Base-by-base conservation (phyloP, 2,888 invertebrate species). In the Thymelicus lineola region DNA sequence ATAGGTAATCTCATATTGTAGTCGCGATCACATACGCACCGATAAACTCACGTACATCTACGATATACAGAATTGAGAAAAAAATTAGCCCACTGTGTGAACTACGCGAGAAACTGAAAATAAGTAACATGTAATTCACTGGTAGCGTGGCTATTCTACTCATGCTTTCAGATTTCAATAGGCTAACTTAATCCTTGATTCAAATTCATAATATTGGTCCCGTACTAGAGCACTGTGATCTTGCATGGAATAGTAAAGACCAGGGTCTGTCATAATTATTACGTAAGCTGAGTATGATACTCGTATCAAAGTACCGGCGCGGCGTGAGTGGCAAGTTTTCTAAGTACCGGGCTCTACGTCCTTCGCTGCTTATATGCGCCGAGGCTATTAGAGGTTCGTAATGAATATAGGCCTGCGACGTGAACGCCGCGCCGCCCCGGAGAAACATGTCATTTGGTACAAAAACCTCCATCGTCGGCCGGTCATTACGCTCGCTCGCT, bases 391-490 rank as follows among this genome's bases (percentile, higher is more conserved):
- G 50, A 67, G 67, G 69, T 73, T 78, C 71, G 67, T 75, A 79
- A 77, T 75, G 78, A 74, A 75, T 72, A 70, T 59, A 63, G 66
- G 73, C 66, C 70, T 68, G 71, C 72, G 74, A 72, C 64, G 72
- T 69, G 74, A 76, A 65, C 66, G 66, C 46, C 20, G 72, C 65
- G 75, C 63, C 66, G 66, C 46, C 17, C 65, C 58, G 61, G 73
- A 71, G 77, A 77, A 83, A 84, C 85, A 78, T 87, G 84, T 87
- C 85, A 85, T 85, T 86, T 80, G 81, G 76, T 77, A 81, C 78
- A 81, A 81, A 84, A 85, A 82, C 80, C 78, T 78, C 81, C 75
- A 72, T 75, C 80, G 73, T 76, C 73, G 75, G 57, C 75, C 76
- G 76, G 79, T 86, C 81, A 86, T 87, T 86, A 86, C 55, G 55